A percentile compares a stretch with the other conserved stretches of the same genome.
These are phyloP conservation scores for Meriones psammophilus DNA, from an alignment of 2,797 vertebrate genomes.

Conservation along the genomic window DNA sequence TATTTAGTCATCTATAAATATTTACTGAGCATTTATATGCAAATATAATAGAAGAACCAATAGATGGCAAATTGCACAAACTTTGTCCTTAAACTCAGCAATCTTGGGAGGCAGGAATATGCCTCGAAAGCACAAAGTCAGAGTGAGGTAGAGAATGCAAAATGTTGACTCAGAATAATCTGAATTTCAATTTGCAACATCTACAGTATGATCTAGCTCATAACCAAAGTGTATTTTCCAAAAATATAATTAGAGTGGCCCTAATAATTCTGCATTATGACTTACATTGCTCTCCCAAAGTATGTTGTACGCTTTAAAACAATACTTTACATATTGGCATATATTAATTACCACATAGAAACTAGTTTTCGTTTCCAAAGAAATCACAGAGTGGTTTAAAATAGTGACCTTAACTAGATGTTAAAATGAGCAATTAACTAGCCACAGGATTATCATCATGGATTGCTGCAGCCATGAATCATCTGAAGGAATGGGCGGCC, in stretches of 20 bases:
- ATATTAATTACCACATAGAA: background rate
- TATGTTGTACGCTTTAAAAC: background rate
- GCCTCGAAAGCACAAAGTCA: background rate
- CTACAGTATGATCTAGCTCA: background rate
- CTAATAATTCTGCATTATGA: background rate
- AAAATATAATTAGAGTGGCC: background rate
- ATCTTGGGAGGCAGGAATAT: background rate
- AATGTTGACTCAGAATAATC: background rate
- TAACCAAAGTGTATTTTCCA: background rate
- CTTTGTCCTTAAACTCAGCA: background rate
- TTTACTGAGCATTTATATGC: conserved; percentile 20
- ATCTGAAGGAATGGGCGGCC: too few species aligned
- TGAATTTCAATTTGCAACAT: background rate
- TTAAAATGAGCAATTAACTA: background rate
- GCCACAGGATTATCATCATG: too few species aligned
- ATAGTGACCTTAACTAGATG: background rate
- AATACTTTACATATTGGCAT: background rate
- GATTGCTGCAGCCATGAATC: too few species aligned
- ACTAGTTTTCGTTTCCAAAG: background rate
- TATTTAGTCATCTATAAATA: conserved; percentile 41
- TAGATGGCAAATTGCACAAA: background rate
- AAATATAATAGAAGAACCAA: background rate
- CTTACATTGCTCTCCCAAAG: background rate
- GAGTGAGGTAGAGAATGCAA: background rate
- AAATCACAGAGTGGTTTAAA: background rate